Percentiles rank a stretch among this genome's conserved stretches.
Conservation (phyloP, 2,797 vertebrate genomes). For the Nannoperca australis region DNA sequence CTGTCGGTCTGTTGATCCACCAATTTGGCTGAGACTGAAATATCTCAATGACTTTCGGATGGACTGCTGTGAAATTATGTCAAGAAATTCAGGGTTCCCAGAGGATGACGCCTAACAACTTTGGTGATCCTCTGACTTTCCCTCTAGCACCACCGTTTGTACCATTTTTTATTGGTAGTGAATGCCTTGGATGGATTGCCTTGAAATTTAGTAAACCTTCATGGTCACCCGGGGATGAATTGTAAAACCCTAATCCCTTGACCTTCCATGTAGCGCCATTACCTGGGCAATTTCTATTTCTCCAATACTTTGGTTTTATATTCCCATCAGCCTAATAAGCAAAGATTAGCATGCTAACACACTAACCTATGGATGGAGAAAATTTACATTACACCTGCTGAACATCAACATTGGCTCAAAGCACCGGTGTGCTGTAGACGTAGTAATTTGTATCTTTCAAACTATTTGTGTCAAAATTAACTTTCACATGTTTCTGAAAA, state of each 20-base stretch:
- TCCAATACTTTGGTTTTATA: not conserved
- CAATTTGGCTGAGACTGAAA: not conserved
- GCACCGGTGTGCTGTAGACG: too few relatives aligned
- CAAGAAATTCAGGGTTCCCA: too few relatives aligned
- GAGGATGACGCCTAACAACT: not conserved
- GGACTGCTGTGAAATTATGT: too few relatives aligned
- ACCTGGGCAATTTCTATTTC: not conserved
- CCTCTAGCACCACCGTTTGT: too few relatives aligned
- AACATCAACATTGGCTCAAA: not conserved
- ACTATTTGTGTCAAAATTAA: not conserved
- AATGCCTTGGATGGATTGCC: not conserved
- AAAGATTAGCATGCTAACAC: not conserved
- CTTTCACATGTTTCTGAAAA: not conserved
- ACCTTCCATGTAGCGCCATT: not conserved
- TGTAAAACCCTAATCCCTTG: not conserved
- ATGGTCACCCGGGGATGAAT: not conserved
- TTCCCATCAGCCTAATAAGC: not conserved
- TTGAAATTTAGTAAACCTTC: not conserved
- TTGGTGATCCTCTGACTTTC: not conserved
- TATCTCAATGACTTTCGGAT: not conserved
- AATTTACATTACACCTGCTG: not conserved
- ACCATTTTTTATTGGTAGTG: not conserved
- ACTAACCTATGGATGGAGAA: not conserved
- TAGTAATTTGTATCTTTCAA: not conserved
- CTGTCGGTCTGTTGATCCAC: too few relatives aligned